A percentile compares a stretch with the other conserved stretches of the same genome.
Evolutionary conservation across 2,888 invertebrate genomes (phyloP).

Genomic region (Escarpia spicata): DNA sequence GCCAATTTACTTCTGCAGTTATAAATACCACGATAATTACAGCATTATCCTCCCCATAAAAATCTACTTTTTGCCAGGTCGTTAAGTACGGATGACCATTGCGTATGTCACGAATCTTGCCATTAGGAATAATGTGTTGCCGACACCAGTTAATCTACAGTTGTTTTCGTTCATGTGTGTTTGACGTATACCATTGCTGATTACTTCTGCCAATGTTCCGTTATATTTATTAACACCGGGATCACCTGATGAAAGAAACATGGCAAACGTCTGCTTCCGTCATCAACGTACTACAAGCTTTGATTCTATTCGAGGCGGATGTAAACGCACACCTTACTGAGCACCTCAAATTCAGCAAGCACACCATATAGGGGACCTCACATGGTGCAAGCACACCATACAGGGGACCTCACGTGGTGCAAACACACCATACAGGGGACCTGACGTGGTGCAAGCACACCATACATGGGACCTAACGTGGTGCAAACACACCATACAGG

Average conservation of each 20-base stretch:
- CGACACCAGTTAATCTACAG: neutral
- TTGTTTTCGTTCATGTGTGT: neutral
- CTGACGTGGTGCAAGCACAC: no score
- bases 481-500: no score
- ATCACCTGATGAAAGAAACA: neutral
- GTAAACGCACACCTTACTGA: neutral
- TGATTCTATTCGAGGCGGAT: neutral
- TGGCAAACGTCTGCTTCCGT: neutral
- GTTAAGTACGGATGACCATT: neutral
- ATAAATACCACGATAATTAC: neutral
- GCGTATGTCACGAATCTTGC: neutral
- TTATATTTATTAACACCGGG: neutral
- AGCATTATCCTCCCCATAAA: neutral
- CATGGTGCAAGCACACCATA: no score
- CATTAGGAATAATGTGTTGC: conserved; percentile 13
- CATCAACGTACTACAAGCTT: neutral
- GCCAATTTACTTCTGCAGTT: neutral
- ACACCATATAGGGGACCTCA: no score
- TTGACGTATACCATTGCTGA: neutral
- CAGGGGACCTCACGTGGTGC: no score
- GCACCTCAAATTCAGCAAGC: neutral
- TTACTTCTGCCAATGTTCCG: neutral
- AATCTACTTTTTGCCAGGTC: conserved; percentile 4
- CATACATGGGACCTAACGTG: no score
- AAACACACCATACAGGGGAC: no score